Evolutionary conservation across 2,888 invertebrate genomes (phyloP), one percentile per base, ranked within the genome.

Genomic region (Tipula vernalis): DNA sequence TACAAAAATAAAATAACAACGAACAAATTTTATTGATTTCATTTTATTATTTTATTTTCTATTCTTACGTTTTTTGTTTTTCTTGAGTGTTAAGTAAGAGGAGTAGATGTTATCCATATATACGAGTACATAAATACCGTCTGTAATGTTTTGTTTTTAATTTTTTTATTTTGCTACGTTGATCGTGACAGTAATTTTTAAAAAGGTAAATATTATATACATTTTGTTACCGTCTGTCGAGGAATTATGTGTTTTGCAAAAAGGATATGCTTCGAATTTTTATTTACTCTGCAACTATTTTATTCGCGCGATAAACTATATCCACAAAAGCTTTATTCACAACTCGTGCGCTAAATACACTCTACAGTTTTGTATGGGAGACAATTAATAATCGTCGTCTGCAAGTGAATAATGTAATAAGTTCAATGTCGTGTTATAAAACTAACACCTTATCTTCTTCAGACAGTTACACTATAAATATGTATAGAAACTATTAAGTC

Each of bases 151-250:
- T 28, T 71, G 18, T 71, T 71, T 18, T 18, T 71, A 10, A 8
- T 71, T 71, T 18, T 28, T 18, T 71, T 28, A 8, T 71, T 71
- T 18, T 28, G 1, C 71, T 10, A 8, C 71, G 4, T 71, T 12
- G 71, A 71, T 71, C 71, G 71, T 71, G 71, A 71, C 71, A 71
- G 71, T 71, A 71, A 71, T 71, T 71, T 71, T 71, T 71, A 71
- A 71, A 28, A 71, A 71, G 71, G 6, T 71, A 71, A 28, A 71
- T 28, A 71, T 71, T 71, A 71, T 28, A 15, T 51, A n/a, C 51
- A 51, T 13, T 51, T 28, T 28, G 12, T 28, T 28, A 28, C 0
- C 28, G 71, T 71, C 71, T 71, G 71, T 71, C 28, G 71, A 8
- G 28, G 71, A 71, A 71, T 28, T 71, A 18, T 51, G 15, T 6